Conservation (phyloP, 1,140 invertebrate species). For the Prorops nasuta region DNA sequence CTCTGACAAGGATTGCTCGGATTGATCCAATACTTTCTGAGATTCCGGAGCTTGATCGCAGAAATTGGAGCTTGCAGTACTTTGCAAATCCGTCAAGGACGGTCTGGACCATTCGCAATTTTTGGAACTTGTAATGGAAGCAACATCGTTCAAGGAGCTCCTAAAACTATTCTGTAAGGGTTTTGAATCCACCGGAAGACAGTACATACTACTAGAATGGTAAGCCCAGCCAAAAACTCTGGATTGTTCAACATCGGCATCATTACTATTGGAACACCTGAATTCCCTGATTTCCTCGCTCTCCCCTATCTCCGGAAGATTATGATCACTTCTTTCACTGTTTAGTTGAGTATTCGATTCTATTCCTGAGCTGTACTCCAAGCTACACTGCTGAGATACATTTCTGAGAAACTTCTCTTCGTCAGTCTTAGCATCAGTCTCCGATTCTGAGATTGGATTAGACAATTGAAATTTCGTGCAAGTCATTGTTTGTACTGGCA, state of each 20-base stretch:
- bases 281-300: slow-evolving; percentile 14
- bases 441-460: slow-evolving; percentile 33
- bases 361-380: slow-evolving; percentile 74
- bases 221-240: slow-evolving; percentile 20
- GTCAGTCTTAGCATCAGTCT: slow-evolving; percentile 54
- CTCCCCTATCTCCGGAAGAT: slow-evolving; percentile 47
- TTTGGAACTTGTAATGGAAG: slow-evolving; percentile 35
- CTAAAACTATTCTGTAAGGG: slow-evolving; percentile 35
- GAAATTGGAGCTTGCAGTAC: slow-evolving; percentile 23
- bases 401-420: slow-evolving; percentile 56
- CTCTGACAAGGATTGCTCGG: slow-evolving; percentile 22
- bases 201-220: slow-evolving; percentile 44
- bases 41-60: slow-evolving; percentile 26
- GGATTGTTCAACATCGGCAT: slow-evolving; percentile 3
- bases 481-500: slow-evolving; percentile 23
- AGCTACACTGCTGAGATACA: slow-evolving; percentile 59
- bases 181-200: slow-evolving; percentile 33
- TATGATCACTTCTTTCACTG: slow-evolving; percentile 48
- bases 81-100: slow-evolving; percentile 35
- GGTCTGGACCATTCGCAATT: slow-evolving; percentile 35
- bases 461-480: slow-evolving; percentile 23
- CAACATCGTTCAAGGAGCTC: slow-evolving; percentile 44
- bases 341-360: slow-evolving; percentile 66
- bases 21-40: slow-evolving; percentile 26
- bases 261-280: slow-evolving; percentile 19